phyloP scores from a whole-genome alignment of 2,797 vertebrate species.

The Siniperca scherzeri region DNA sequence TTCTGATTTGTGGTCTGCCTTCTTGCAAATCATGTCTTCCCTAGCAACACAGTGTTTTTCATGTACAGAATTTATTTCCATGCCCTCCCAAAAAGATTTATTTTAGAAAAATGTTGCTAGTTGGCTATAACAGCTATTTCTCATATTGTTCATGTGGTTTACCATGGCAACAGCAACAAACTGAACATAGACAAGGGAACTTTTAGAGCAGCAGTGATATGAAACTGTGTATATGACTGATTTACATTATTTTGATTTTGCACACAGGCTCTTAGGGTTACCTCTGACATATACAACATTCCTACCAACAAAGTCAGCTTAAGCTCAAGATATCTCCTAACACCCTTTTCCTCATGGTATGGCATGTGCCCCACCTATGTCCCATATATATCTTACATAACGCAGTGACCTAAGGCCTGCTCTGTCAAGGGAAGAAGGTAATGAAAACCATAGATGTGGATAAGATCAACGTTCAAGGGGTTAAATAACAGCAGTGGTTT shows the following conservation, averaged over 20 bases:
- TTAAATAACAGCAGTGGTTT: constrained; percentile 46
- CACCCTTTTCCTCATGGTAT: constrained; percentile 46
- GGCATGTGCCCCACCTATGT: constrained; percentile 58
- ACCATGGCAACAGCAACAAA: constrained; percentile 13
- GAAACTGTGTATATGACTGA: background rate
- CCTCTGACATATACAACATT: background rate
- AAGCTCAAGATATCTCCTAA: constrained; percentile 40
- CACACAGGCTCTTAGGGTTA: background rate
- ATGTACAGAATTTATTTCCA: background rate
- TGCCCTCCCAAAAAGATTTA: background rate
- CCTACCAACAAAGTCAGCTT: constrained; percentile 8
- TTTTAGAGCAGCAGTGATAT: background rate
- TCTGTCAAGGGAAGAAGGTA: constrained; percentile 52
- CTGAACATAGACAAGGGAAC: background rate
- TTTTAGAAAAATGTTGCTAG: background rate
- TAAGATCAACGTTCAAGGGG: constrained; percentile 54
- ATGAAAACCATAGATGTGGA: constrained; percentile 67
- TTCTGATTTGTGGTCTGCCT: constrained; percentile 3
- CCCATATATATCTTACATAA: constrained; percentile 59
- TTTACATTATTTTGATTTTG: constrained; percentile 12
- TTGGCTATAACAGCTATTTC: background rate
- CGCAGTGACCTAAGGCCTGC: constrained; percentile 51
- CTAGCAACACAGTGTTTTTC: constrained; percentile 10
- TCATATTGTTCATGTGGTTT: background rate
- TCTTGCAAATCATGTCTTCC: background rate